Conservation (phyloP, 2,888 invertebrate genomes). For the Nymphalis polychloros region DNA sequence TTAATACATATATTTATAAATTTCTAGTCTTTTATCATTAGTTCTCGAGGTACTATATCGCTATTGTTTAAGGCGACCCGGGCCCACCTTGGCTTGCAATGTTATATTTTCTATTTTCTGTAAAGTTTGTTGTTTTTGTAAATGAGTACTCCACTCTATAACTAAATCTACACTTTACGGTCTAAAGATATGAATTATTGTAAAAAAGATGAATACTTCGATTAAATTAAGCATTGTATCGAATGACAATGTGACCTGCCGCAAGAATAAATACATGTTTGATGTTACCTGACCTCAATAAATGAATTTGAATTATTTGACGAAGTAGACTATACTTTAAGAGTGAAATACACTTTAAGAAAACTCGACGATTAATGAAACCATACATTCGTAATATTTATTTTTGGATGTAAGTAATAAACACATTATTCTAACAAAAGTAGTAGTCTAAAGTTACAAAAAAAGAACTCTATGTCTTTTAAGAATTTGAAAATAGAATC, state of each 20-base stretch:
- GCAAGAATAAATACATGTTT: conserved; percentile 28
- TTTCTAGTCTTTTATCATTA: too few relatives aligned
- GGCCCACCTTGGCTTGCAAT: too few relatives aligned
- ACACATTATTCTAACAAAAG: too few relatives aligned
- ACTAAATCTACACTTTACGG: neutral
- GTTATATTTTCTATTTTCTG: neutral
- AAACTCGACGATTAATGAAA: neutral
- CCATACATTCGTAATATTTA: neutral
- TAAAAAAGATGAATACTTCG: neutral
- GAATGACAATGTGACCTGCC: conserved; percentile 22
- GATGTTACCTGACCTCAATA: conserved; percentile 32
- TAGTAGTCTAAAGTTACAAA: too few relatives aligned
- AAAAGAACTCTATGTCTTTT: too few relatives aligned
- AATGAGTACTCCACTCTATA: too few relatives aligned
- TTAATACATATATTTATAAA: too few relatives aligned
- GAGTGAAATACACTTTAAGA: conserved; percentile 3
- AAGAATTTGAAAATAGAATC: too few relatives aligned
- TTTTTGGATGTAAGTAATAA: too few relatives aligned
- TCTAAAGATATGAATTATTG: neutral
- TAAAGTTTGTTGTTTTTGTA: neutral
- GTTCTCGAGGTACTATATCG: too few relatives aligned
- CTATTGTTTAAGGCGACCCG: too few relatives aligned
- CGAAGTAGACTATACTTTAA: conserved; percentile 5
- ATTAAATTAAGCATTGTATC: conserved; percentile 14
- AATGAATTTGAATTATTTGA: conserved; percentile 33